Conservation (phyloP, 2,113 vertebrate species). For the Neotragus pygmaeus region DNA sequence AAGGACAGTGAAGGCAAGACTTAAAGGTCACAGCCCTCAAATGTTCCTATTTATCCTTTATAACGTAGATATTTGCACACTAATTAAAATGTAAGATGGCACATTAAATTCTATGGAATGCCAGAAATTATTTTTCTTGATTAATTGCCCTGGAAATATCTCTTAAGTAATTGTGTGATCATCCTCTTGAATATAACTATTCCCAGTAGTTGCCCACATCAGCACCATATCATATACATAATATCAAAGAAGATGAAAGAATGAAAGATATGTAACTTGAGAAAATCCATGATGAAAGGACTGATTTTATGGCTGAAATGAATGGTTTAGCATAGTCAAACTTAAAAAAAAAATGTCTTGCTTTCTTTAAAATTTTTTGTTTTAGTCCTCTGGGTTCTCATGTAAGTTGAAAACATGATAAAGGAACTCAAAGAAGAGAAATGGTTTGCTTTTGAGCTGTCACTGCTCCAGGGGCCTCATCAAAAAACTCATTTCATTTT, state of each 20-base stretch:
- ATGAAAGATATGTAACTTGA: neutral
- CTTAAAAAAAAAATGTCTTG: neutral
- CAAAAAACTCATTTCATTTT: conserved; percentile 9
- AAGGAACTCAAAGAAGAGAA: neutral
- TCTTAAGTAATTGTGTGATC: neutral
- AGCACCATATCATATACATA: neutral
- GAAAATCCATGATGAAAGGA: neutral
- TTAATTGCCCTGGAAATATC: conserved; percentile 43
- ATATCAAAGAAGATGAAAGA: neutral
- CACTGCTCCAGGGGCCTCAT: neutral
- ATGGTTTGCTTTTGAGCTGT: conserved; percentile 14
- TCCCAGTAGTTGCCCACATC: neutral
- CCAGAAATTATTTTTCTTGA: conserved; percentile 42
- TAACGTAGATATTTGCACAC: neutral
- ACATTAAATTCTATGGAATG: neutral
- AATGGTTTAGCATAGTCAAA: conserved; percentile 23
- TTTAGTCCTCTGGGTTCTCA: neutral
- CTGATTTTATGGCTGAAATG: neutral
- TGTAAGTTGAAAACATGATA: conserved; percentile 28
- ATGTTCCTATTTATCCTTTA: neutral
- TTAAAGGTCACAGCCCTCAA: neutral
- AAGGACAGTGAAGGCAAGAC: neutral
- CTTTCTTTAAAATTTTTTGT: neutral
- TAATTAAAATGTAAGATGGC: neutral
- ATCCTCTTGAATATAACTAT: conserved; percentile 13